Base-by-base conservation (phyloP, 1,140 invertebrate species). In the Apis mellifera region DNA sequence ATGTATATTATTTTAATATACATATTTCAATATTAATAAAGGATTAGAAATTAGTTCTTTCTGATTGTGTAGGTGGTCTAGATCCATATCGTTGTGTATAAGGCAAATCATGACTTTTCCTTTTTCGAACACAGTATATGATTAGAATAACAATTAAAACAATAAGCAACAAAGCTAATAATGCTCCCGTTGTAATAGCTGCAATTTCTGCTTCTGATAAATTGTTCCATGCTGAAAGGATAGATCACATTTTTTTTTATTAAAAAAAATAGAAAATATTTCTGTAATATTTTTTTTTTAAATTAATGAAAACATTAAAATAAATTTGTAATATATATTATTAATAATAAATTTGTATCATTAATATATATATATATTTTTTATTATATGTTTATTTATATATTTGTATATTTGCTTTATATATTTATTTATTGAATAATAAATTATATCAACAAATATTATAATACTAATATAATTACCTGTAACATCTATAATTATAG, bases 401-500 rank as follows among this genome's bases (percentile, higher is more conserved):
- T n/a, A n/a, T 42, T 66, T 32, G 13, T 23, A 71, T 32, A 42
- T 11, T 66, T 52, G 19, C 23, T 68, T 78, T 0, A 21, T 54
- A 26, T 66, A 42, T 17, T 42, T 19, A 79, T 13, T 78, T 69
- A 52, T 32, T 19, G 15, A 26, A 11, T 54, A 52, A 71, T 32
- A 8, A 74, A n/a, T 62, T 55, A 4, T 26, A 65, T 17, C 8
- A 71, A 17, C 1, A 3, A 23, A 42, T 65, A 2, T 70, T 23
- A 54, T 3, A n/a, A 55, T n/a, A 48, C 52, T 79, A 11, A 71
- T 26, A 62, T 79, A 84, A 92, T 93, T 90, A 95, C 95, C 92
- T 70, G 94, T 94, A 60, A 96, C 96, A 89, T 96, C 95, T 23
- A 96, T 93, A 11, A 92, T 94, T 62, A 94, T 93, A 68, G 94